Evolutionary conservation across 2,888 invertebrate species (phyloP).

Genomic region (Antheraea assamensis): DNA sequence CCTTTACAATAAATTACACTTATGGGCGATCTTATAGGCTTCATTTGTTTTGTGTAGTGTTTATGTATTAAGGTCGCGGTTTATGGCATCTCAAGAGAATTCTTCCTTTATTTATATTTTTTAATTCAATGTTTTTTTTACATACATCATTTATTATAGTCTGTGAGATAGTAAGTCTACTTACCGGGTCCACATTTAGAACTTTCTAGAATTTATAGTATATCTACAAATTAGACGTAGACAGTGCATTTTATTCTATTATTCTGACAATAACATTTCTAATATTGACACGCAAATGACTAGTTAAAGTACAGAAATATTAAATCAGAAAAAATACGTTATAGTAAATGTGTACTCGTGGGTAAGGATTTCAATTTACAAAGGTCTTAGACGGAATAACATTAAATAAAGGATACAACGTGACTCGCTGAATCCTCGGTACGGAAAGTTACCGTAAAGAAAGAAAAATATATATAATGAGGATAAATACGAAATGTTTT

Average conservation of each 20-base stretch:
- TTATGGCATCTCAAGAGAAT: neutral
- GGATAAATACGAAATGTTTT: conserved; percentile 22
- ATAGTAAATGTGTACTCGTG: neutral
- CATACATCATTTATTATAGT: no score
- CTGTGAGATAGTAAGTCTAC: no score
- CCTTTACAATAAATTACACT: conserved; percentile 14
- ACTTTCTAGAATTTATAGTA: no score
- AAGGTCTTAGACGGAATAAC: neutral
- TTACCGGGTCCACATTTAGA: no score
- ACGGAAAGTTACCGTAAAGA: neutral
- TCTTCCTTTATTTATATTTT: neutral
- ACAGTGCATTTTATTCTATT: neutral
- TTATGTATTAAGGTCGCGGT: neutral
- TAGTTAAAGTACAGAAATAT: neutral
- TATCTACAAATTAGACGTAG: neutral
- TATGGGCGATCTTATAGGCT: conserved; percentile 7
- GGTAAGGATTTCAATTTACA: conserved; percentile 8
- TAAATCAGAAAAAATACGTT: conserved; percentile 1
- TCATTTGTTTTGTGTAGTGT: conserved; percentile 11
- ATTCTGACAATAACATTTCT: no score
- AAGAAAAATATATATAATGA: conserved; percentile 15
- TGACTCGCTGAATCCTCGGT: conserved; percentile 6
- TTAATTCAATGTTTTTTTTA: no score
- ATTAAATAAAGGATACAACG: conserved; percentile 1
- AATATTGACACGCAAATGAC: no score